Conservation (phyloP, 2,888 invertebrate genomes). For the Cephalotes varians region DNA sequence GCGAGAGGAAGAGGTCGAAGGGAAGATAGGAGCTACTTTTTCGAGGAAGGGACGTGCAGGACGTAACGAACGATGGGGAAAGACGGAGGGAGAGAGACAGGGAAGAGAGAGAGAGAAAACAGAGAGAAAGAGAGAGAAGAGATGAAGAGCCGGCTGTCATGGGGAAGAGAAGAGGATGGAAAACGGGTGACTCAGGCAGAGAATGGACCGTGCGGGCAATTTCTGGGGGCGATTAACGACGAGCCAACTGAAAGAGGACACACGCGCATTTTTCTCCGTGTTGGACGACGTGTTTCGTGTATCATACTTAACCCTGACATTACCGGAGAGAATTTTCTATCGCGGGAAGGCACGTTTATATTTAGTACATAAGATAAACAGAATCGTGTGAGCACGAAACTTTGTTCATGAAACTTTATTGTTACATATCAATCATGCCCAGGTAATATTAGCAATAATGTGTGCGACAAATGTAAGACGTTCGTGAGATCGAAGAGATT, state of each 20-base stretch:
- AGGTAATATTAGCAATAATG: background rate
- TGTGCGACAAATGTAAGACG: background rate
- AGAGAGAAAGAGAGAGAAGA: constrained; percentile 47
- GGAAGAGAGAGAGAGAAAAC: constrained; percentile 26
- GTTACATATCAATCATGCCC: too few relatives aligned
- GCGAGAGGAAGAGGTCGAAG: constrained; percentile 45
- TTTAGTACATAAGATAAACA: constrained; percentile 18
- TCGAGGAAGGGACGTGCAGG: constrained; percentile 65
- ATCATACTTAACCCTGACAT: constrained; percentile 33
- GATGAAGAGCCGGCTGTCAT: constrained; percentile 44
- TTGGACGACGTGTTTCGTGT: constrained; percentile 20
- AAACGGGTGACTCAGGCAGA: constrained; percentile 74
- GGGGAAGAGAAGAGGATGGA: constrained; percentile 60
- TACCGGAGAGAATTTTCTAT: constrained; percentile 25
- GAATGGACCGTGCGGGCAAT: constrained; percentile 72
- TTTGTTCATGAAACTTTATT: background rate
- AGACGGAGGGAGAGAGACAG: constrained; percentile 27
- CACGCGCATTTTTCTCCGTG: constrained; percentile 40
- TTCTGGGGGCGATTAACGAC: constrained; percentile 77
- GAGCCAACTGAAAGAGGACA: constrained; percentile 35
- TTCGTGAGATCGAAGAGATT: too few relatives aligned
- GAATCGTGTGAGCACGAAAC: background rate
- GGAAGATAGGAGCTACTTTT: constrained; percentile 69
- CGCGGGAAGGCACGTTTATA: constrained; percentile 25
- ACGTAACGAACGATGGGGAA: constrained; percentile 72